Evolutionary conservation across 2,888 invertebrate genomes (phyloP), one percentile per base, ranked within the genome.

Genomic region (Drosophila histrio): DNA sequence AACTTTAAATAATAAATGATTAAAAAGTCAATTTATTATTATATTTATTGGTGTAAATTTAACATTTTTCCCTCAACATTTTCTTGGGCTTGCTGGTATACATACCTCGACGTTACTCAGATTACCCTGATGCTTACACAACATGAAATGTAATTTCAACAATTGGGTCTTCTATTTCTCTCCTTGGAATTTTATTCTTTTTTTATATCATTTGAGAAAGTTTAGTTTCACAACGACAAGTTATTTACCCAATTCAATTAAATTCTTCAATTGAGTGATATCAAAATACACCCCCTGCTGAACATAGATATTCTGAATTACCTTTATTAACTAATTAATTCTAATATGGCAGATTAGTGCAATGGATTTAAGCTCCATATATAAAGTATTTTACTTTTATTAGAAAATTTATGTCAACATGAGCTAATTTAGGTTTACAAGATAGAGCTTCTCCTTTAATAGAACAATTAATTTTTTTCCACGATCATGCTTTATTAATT

Each of bases 51-150:
- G 95, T 64, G 95, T 96, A 79, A 96, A 96, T 92, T 89, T 95
- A 93, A 96, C 95, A 0, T 95, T 96, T 91, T 96, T 96, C n/a
- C 95, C 96, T 0, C 95, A 95, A 93, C 95, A 96, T 92, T 96
- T 96, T 83, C 90, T 95, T 91, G 95, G 95, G 52, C 89, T 95
- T 92, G 93, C 93, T 24, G 95, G 95, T 0, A 95, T 96, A n/a
- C n/a, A n/a, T n/a, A 92, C 96, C 95, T 44, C 95, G 96, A 59
- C 95, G 96, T 66, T 95, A 95, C 52, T 94, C 95, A 2, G 95
- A 95, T 90, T 96, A 95, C 54, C 95, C 95, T 0, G 95, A 95
- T 91, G 92, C 92, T 19, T 95, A 93, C 85, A 92, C 93, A 72
- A 89, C 93, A 57, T 95, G 95, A 94, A 95, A 95, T 93, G 89